A percentile compares a stretch with the other conserved stretches of the same genome.
Evolutionary conservation across 1,140 invertebrate species (phyloP).

Genomic region (Argopecten irradians): DNA sequence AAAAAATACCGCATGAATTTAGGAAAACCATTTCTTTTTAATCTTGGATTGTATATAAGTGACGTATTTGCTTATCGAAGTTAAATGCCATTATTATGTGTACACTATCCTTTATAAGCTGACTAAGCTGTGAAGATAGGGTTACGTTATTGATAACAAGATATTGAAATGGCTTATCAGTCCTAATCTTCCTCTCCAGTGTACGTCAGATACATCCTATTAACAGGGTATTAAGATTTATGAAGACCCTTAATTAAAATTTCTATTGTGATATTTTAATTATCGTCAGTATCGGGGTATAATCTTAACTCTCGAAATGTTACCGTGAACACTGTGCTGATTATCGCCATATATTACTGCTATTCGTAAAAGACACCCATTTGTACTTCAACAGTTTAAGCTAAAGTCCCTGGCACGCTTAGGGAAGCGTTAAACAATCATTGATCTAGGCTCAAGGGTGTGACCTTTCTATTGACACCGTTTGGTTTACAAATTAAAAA

Average conservation of each 20-base stretch:
- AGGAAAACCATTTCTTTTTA: too few species aligned
- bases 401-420: not conserved
- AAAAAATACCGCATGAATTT: too few species aligned
- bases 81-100: too few species aligned
- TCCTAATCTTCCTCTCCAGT: not conserved
- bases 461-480: not conserved
- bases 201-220: not conserved
- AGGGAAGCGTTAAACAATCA: not conserved
- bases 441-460: not conserved
- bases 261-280: not conserved
- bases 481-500: not conserved
- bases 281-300: not conserved
- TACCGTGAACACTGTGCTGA: not conserved
- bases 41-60: too few species aligned
- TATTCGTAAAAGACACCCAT: not conserved
- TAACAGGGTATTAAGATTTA: not conserved
- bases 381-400: not conserved
- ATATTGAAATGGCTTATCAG: not conserved
- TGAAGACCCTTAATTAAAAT: conserved; percentile 8
- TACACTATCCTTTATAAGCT: too few species aligned
- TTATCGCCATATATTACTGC: not conserved
- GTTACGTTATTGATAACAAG: conserved; percentile 7
- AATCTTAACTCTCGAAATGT: not conserved
- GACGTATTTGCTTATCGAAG: too few species aligned
- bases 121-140: not conserved